Conservation (phyloP, 2,797 vertebrate genomes). For the Sebastiscus tertius region DNA sequence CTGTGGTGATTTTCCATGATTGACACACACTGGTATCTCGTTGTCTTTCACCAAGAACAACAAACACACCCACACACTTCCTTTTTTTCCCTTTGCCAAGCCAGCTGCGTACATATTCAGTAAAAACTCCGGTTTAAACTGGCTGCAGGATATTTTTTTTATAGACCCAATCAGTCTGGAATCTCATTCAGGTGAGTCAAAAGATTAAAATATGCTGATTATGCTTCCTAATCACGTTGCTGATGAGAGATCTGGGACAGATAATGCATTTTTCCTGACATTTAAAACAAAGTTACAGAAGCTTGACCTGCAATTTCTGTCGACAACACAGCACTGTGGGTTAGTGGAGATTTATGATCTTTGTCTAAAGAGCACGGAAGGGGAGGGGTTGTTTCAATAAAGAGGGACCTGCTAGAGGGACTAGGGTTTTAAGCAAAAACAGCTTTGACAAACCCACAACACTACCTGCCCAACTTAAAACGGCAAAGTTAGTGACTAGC, state of each 20-base stretch:
- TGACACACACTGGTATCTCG: slow-evolving; percentile 27
- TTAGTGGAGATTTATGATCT: slow-evolving; percentile 23
- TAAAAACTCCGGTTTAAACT: neutral
- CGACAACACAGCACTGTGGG: neutral
- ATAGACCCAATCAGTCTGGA: slow-evolving; percentile 6
- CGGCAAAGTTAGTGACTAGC: neutral
- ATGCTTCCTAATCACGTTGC: slow-evolving; percentile 1
- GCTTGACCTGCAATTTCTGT: slow-evolving; percentile 21
- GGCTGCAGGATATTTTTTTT: slow-evolving; percentile 40
- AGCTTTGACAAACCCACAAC: neutral
- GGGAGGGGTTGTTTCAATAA: neutral
- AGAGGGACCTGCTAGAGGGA: neutral
- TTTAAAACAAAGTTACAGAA: neutral
- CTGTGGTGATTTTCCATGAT: slow-evolving; percentile 31
- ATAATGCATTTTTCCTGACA: slow-evolving; percentile 1
- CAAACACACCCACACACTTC: slow-evolving; percentile 20
- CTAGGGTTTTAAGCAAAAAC: no score
- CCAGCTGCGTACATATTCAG: slow-evolving; percentile 14
- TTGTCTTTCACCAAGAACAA: slow-evolving; percentile 32
- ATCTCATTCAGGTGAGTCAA: slow-evolving; percentile 1
- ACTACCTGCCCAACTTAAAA: neutral
- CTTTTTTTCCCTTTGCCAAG: neutral
- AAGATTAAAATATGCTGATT: neutral
- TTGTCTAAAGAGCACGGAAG: slow-evolving; percentile 15
- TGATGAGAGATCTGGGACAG: slow-evolving; percentile 25